Base-by-base conservation (phyloP, 1,140 invertebrate species). In the Pseudomyrmex dendroicus region DNA sequence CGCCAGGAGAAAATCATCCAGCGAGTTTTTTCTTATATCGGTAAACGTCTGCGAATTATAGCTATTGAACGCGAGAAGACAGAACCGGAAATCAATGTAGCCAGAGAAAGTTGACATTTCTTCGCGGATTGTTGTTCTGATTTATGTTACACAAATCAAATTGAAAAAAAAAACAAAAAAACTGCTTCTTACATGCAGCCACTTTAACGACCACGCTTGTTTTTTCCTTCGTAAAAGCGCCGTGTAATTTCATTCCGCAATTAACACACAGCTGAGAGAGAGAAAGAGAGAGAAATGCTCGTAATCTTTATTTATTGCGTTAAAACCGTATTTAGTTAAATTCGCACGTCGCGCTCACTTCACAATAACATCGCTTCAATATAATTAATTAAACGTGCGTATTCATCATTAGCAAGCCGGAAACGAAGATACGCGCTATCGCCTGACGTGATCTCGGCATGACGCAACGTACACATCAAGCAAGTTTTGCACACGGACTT, bases 31-130 rank as follows among this genome's bases (percentile, higher is more conserved):
- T 52, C 15, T 20, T 50, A 44, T 70, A 64, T 13, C 10, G 10
- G 50, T 12, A 46, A 78, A 78, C 44, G 52, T 62, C 22, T 20
- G 12, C 20, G 44, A n/a, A 80, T 80, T 80, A 61, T 70, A 50
- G 12, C 59, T 72, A 72, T 70, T 44, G 50, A 59, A 66, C 25
- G n/a, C 17, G 56, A 80, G 22, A 72, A 72, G 13, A 35, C 15
- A 57, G 54, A 80, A 35, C 35, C 35, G 35, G 35, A 35, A 35
- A 80, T 67, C 52, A 77, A 77, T 80, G 70, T 48, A 48, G 50
- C 13, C 0, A 35, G 35, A 20, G 22, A 80, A 46, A 50, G 67
- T 2, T 9, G n/a, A 35, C 35, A 35, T 35, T 72, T 20, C 54
- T 59, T 70, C 13, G 25, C 50, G 22, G 35, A 35, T 35, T 35